Base-by-base conservation (phyloP, 2,888 invertebrate species). In the Drosophila phalerata region DNA sequence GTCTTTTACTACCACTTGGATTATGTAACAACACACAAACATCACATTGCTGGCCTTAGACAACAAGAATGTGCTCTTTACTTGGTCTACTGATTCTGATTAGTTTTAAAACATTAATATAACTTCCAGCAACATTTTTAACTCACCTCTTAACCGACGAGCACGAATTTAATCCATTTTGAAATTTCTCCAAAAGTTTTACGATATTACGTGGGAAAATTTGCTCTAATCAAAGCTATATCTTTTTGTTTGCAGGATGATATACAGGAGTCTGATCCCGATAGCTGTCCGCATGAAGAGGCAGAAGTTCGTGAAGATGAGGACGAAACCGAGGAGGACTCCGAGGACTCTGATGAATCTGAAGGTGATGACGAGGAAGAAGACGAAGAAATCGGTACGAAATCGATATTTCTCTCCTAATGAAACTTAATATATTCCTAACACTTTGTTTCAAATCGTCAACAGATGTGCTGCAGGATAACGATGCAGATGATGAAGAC, bases 281-380 rank as follows among this genome's bases (percentile, higher is more conserved):
- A 93, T 75, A 92, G 92, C 62, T 93, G 92, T 82, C 92, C 91
- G 47, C 91, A 92, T 60, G 92, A 90, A 58, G 92, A 90, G 58
- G 91, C 82, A 10, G 92, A 92, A 51, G 91, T 85, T 22, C 87
- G 90, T 32, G 92, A 92, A 43, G 92, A 91, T 71, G 92, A 91
- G 58, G 91, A 92, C 49, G 92, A 92, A 57, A 91, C 92, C 1
- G 92, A 92, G 64, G 92, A 92, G 55, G 91, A 92, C 55, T 91
- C 92, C n/a, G 92, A 92, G 57, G 93, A 92, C 22, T 92, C 92
- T 6, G 92, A 92, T 63, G 93, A 92, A 62, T 92, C 92, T 60
- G 92, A 92, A 55, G 92, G 92, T 48, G 92, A 92, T 15, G 92
- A 93, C 45, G 92, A 92, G 37, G 92, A 93, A 51, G 92, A 93